Base-by-base conservation (phyloP, 1,140 invertebrate species). In the Arctopsyche grandis region DNA sequence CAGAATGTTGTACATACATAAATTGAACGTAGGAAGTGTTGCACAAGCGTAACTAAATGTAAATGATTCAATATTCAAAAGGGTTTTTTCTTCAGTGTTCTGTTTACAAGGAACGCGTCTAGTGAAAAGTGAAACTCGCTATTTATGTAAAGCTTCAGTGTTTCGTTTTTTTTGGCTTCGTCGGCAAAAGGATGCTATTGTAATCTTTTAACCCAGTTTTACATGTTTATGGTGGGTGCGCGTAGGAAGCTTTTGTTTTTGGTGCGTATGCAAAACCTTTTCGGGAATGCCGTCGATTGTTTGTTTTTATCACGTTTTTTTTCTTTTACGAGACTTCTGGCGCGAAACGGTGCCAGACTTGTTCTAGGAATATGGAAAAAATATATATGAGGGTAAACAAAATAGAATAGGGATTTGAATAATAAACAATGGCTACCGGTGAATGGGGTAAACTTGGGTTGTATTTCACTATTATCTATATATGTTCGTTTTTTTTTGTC, bases 81-180 rank as follows among this genome's bases (percentile, higher is more conserved):
- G 56, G 19, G 29, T 56, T 63, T 48, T 66, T 24, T 66, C 12
- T 52, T 4, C 16, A 52, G 1, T 26, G 14, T 12, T 5, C 26
- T 26, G 63, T 66, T 60, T 66, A 66, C 63, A 22, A 22, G 3
- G 24, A 52, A 66, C 5, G 21, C 69, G 80, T 81, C 80, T 81
- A n/a, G n/a, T 79, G 70, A 81, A 81, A 81, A 81, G 80, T 81
- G 80, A 81, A 81, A 81, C 77, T 79, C 46, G 24, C 43, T 29
- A 38, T 38, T 38, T 38, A 38, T 38, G 5, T 46, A 70, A 71
- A 26, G 60, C 9, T 10, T 26, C n/a, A n/a, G n/a, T 48, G 38
- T 63, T 76, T 76, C n/a, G n/a, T 75, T 75, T 76, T 63, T 29
- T 19, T 44, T 46, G 44, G 60, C 24, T 63, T 38, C 16, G 29